Conservation (phyloP, 2,797 vertebrate species). For the Triplophysa bombifrons region DNA sequence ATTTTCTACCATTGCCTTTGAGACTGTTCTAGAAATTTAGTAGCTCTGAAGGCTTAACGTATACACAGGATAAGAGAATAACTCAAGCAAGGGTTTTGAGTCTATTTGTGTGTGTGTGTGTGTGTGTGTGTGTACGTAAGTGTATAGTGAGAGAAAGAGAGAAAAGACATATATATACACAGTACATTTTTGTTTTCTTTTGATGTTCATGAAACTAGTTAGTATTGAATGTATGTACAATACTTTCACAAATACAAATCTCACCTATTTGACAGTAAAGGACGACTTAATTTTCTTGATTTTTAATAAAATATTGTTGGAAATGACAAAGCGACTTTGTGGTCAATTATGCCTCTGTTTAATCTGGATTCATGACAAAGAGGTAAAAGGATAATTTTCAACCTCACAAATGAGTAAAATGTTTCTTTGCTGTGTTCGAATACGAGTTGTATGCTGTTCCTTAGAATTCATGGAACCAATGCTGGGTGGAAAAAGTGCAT, state of each 20-base stretch:
- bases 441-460: neutral
- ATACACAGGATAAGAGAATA: constrained; percentile 7
- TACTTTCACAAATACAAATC: constrained; percentile 36
- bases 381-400: neutral
- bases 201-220: constrained; percentile 1
- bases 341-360: neutral
- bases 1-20: constrained; percentile 47
- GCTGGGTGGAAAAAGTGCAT: constrained; percentile 25
- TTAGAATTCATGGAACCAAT: neutral
- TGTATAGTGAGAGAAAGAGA: neutral
- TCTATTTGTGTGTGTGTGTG: neutral
- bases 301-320: constrained; percentile 25
- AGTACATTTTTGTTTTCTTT: constrained; percentile 22
- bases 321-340: constrained; percentile 11
- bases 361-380: neutral
- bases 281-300: constrained; percentile 61
- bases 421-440: neutral
- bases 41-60: neutral
- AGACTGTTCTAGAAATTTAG: neutral
- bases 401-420: neutral
- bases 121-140: constrained; percentile 10
- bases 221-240: constrained; percentile 52
- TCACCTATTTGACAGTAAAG: constrained; percentile 49
- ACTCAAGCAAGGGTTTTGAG: neutral
- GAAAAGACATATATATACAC: neutral